Evolutionary conservation across 2,797 vertebrate species (phyloP).

Genomic region (Cyclopterus lumpus): DNA sequence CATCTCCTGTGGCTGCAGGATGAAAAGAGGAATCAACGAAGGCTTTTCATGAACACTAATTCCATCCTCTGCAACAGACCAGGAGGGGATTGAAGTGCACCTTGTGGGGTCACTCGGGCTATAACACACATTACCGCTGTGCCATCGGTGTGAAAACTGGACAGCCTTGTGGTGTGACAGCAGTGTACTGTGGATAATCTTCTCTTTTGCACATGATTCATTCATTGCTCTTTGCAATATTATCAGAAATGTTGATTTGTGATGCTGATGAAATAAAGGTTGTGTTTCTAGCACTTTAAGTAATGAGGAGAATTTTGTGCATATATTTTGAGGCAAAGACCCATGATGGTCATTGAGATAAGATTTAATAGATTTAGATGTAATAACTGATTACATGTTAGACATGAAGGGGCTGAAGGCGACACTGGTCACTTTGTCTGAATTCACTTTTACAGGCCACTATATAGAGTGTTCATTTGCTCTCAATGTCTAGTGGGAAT

Average conservation of each 20-base stretch:
- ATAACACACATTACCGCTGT: conserved; percentile 20
- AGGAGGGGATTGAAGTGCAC: conserved; percentile 22
- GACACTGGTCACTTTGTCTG: not conserved
- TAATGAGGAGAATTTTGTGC: not conserved
- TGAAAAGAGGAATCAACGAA: conserved; percentile 51
- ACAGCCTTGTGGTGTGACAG: not conserved
- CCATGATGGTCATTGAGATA: conserved; percentile 15
- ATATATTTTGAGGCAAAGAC: not conserved
- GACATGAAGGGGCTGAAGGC: not conserved
- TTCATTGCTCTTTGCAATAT: not conserved
- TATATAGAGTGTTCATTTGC: not conserved
- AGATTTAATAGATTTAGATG: conserved; percentile 20
- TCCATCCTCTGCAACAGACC: conserved; percentile 36
- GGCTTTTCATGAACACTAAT: conserved; percentile 63
- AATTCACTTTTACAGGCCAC: not conserved
- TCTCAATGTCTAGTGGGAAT: not conserved
- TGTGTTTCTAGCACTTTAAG: not conserved
- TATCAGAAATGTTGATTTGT: not conserved
- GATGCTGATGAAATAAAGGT: not conserved
- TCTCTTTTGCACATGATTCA: not conserved
- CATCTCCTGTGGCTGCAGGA: conserved; percentile 48
- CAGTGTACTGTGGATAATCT: not conserved
- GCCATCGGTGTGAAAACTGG: conserved; percentile 4
- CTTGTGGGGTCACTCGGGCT: conserved; percentile 32
- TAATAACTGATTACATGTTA: conserved; percentile 12